phyloP scores from a whole-genome alignment of 1,140 invertebrate species.

The Panulirus ornatus region DNA sequence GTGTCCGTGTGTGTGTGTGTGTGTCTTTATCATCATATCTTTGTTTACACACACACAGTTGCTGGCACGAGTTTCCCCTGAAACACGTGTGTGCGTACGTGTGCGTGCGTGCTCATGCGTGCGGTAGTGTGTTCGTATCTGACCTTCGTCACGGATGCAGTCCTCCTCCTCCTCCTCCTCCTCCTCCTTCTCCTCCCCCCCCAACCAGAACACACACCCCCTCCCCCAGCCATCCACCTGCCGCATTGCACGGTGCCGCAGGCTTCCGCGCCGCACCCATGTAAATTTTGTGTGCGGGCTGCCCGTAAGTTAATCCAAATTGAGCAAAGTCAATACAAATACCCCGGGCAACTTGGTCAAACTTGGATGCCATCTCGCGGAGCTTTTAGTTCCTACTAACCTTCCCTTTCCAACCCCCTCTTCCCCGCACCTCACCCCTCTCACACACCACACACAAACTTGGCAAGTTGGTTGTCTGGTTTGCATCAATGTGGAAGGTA shows the following conservation, averaged over 20 bases:
- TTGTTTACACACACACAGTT: too few species aligned
- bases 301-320: slow-evolving; percentile 43
- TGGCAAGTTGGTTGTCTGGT: background rate
- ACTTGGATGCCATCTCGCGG: slow-evolving; percentile 21
- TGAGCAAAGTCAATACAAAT: slow-evolving; percentile 43
- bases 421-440: background rate
- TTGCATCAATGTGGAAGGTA: background rate
- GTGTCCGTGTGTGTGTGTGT: too few species aligned
- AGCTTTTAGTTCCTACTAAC: background rate
- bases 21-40: too few species aligned
- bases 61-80: too few species aligned
- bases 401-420: background rate
- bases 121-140: background rate
- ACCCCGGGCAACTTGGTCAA: slow-evolving; percentile 24
- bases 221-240: background rate
- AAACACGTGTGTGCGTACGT: too few species aligned
- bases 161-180: background rate
- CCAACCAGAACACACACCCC: background rate
- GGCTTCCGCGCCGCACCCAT: slow-evolving; percentile 30
- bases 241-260: background rate
- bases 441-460: slow-evolving; percentile 17
- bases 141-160: background rate
- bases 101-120: too few species aligned
- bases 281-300: slow-evolving; percentile 23
- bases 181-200: background rate